Evolutionary conservation across 2,113 vertebrate genomes (phyloP), one percentile per base, ranked within the genome.

Genomic region (Cyprinodon tularosa): DNA sequence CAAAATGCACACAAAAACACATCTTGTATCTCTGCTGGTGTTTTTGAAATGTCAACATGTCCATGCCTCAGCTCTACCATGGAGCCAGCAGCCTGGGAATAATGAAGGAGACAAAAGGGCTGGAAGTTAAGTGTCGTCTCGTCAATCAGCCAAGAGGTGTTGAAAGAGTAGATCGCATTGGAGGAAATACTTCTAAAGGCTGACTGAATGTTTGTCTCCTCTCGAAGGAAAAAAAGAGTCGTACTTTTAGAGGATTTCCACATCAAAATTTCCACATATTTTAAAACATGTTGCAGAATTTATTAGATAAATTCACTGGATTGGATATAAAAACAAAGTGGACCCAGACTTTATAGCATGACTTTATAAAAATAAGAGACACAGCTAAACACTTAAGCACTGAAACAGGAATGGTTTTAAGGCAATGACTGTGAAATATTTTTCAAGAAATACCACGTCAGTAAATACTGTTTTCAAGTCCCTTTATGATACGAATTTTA

Each of bases 81-180:
- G 53, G 73, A 82, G 65, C 74, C 84, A 88, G 76, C 79, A 87
- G 82, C 85, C 80, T 36, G 78, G 85, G 84, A 87, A 84, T 86
- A 86, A 85, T 86, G 88, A 91, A 69, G 89, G 80, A 91, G 91
- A 92, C 89, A 87, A 86, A 89, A 81, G 88, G 87, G 67, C 89
- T 84, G 86, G 72, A 74, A 90, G 86, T 86, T 72, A 90, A 91
- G 90, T 87, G 87, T 86, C 82, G 66, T 88, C 81, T 89, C 84
- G 86, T 82, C 85, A 61, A 72, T 79, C 85, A 62, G 74, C 80
- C 45, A 70, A 3, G 85, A 87, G 80, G 86, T 88, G 91, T 88
- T 88, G 86, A 90, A 87, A 88, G 86, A 83, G 45, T 72, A 78
- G 88, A 92, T 84, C 66, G 83, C 72, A 67, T 67, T 48, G 70